These are phyloP conservation scores for Dione vanillae DNA, from an alignment of 2,888 invertebrate genomes.

Conservation along the genomic window DNA sequence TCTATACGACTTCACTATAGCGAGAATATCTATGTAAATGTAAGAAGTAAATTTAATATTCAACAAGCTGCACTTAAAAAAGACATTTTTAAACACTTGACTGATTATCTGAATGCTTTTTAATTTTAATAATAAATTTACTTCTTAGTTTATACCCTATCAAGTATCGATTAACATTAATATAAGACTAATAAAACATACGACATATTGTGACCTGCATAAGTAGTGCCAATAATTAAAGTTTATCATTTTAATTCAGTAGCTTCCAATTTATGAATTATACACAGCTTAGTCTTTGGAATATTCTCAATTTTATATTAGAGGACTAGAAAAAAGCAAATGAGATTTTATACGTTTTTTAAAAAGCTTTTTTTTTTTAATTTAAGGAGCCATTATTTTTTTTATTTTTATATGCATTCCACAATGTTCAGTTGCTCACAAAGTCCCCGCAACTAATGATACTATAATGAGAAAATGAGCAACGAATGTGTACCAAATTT, in stretches of 20 bases:
- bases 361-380: conserved; percentile 47
- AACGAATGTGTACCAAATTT: conserved; percentile 84
- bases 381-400: conserved; percentile 23
- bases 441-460: conserved; percentile 50
- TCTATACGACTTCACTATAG: conserved; percentile 50
- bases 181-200: conserved; percentile 56
- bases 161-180: conserved; percentile 18
- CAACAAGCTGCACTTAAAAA: no score
- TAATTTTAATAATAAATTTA: conserved; percentile 23
- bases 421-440: conserved; percentile 60
- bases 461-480: conserved; percentile 63
- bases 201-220: conserved; percentile 71
- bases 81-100: not conserved
- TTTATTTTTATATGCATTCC: conserved; percentile 67
- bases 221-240: conserved; percentile 79
- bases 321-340: conserved; percentile 48
- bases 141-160: conserved; percentile 7
- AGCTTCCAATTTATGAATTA: conserved; percentile 64
- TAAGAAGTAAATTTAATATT: conserved; percentile 25
- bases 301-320: conserved; percentile 39
- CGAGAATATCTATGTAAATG: conserved; percentile 61
- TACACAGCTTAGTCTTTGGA: conserved; percentile 54
- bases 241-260: conserved; percentile 53
- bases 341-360: conserved; percentile 60
- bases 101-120: not conserved